These are phyloP conservation scores for Drosophila sucinea DNA, from an alignment of 1,140 invertebrate genomes.

Conservation along the genomic window DNA sequence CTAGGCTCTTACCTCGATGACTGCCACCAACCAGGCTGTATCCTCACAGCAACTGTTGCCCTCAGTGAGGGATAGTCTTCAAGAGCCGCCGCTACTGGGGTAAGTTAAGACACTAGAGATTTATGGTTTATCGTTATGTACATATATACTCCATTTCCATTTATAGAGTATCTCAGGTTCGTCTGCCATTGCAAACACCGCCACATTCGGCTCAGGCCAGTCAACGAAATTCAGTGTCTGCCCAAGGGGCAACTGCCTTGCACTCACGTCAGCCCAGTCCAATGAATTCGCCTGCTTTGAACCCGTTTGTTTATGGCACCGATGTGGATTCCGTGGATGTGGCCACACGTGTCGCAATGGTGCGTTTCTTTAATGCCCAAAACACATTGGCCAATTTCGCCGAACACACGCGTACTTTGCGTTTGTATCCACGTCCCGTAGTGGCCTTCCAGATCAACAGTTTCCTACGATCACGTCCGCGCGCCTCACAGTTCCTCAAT, in stretches of 20 bases:
- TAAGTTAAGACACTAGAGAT: slow-evolving; percentile 26
- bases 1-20: slow-evolving; percentile 89
- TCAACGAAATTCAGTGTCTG: slow-evolving; percentile 78
- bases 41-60: slow-evolving; percentile 85
- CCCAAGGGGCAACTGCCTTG: slow-evolving; percentile 56
- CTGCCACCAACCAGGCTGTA: slow-evolving; percentile 85
- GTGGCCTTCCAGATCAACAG: slow-evolving; percentile 99
- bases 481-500: slow-evolving; percentile 93
- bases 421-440: slow-evolving; percentile 98
- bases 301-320: slow-evolving; percentile 97
- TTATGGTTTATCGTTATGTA: background rate
- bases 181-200: slow-evolving; percentile 69
- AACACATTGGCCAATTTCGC: slow-evolving; percentile 98
- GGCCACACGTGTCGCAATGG: slow-evolving; percentile 99
- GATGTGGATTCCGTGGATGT: slow-evolving; percentile 99
- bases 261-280: slow-evolving; percentile 76
- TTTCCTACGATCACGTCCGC: slow-evolving; percentile 96
- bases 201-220: slow-evolving; percentile 73
- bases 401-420: slow-evolving; percentile 97
- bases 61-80: slow-evolving; percentile 88
- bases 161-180: slow-evolving; percentile 71
- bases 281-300: slow-evolving; percentile 84
- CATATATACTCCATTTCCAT: background rate
- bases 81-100: slow-evolving; percentile 82
- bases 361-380: slow-evolving; percentile 98